Evolutionary conservation across 2,113 vertebrate species (phyloP).

Genomic region (Alosa alosa): DNA sequence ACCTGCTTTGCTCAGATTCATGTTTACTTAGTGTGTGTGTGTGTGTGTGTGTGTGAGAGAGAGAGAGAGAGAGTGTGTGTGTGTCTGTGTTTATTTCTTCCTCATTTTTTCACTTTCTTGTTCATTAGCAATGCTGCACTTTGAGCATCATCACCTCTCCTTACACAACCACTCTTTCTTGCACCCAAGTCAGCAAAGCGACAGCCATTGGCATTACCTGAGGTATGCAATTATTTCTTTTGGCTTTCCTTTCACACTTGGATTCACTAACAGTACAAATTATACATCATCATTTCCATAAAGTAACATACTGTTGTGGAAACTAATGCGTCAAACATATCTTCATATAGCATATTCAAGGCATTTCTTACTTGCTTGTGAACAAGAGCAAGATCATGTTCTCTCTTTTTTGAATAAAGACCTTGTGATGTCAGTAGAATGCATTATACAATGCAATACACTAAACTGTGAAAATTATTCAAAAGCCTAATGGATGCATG

Average conservation of each 20-base stretch:
- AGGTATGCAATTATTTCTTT: slow-evolving; percentile 9
- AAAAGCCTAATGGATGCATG: neutral
- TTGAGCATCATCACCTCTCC: neutral
- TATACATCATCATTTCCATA: neutral
- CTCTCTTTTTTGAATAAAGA: neutral
- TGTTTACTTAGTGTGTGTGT: neutral
- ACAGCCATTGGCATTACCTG: slow-evolving; percentile 14
- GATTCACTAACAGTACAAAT: neutral
- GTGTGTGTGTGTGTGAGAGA: neutral
- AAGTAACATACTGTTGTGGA: neutral
- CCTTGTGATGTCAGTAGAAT: neutral
- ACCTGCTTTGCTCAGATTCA: neutral
- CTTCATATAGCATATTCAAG: neutral
- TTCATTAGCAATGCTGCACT: neutral
- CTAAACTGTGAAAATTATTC: neutral
- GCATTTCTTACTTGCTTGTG: neutral
- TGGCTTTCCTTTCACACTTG: neutral
- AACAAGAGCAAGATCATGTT: neutral
- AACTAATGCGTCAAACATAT: neutral
- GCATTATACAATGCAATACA: neutral
- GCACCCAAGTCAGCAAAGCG: neutral
- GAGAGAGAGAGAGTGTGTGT: neutral
- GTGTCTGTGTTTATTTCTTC: neutral
- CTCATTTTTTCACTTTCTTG: neutral
- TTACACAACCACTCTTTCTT: neutral